A percentile compares a stretch with the other conserved stretches of the same genome.
Evolutionary conservation across 35 echinoderm and acorn worm genomes (phyloP).

Genomic region (Lytechinus variegatus): DNA sequence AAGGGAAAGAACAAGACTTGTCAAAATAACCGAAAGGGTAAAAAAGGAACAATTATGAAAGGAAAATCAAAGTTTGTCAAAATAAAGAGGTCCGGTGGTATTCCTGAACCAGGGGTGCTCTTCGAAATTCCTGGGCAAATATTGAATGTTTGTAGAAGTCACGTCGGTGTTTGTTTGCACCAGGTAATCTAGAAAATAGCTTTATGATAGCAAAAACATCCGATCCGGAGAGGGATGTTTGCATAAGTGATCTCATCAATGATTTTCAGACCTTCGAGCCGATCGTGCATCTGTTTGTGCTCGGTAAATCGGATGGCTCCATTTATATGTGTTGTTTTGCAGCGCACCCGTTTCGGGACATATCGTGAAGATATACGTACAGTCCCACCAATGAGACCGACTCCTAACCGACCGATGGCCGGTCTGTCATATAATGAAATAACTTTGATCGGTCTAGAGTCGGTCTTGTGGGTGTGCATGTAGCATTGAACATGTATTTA

Average conservation of each 20-base stretch:
- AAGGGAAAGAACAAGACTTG: not conserved
- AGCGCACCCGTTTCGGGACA: not conserved
- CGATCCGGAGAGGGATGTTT: conserved; percentile 29
- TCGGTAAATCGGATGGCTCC: not conserved
- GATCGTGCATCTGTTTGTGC: not conserved
- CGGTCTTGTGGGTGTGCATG: no score
- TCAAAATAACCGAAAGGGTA: not conserved
- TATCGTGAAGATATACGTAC: not conserved
- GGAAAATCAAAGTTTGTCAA: not conserved
- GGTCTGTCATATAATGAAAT: no score
- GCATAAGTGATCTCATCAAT: conserved; percentile 22
- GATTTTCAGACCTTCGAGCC: not conserved
- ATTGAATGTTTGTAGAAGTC: conserved; percentile 54
- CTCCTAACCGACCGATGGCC: no score
- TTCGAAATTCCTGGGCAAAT: conserved; percentile 36
- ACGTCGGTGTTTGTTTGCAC: conserved; percentile 40
- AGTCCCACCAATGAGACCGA: no score
- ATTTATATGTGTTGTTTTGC: not conserved
- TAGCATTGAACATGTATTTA: no score
- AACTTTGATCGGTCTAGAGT: no score
- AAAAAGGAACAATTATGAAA: not conserved
- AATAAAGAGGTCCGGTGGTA: not conserved
- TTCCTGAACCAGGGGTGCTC: not conserved
- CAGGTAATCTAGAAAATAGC: conserved; percentile 52
- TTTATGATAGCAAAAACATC: conserved; percentile 58